A percentile compares a stretch with the other conserved stretches of the same genome.
These are phyloP conservation scores for Phacellophora camtschatica DNA, from an alignment of 30 jellyfish, hydroid and myxozoan genomes.

Conservation along the genomic window DNA sequence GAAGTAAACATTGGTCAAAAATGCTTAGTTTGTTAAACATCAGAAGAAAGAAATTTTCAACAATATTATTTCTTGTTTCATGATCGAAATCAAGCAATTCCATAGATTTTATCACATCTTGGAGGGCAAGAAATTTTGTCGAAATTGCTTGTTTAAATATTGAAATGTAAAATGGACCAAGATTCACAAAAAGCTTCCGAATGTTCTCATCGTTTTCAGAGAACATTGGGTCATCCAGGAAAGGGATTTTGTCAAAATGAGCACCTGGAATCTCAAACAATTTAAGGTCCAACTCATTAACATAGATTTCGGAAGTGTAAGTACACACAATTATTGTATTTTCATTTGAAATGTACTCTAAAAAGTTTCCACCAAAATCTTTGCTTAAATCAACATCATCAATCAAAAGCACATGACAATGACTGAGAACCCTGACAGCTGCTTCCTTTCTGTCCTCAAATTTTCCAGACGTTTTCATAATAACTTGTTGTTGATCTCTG, in stretches of 20 bases:
- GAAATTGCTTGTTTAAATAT: slow-evolving; percentile 5
- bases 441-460: background rate
- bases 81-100: background rate
- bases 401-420: slow-evolving; percentile 3
- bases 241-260: too few species aligned
- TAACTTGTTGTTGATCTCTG: background rate
- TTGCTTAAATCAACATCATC: slow-evolving; percentile 29
- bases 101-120: background rate
- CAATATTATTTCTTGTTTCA: background rate
- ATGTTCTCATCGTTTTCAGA: background rate
- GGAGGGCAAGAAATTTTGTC: background rate
- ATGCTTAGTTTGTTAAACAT: background rate
- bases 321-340: background rate
- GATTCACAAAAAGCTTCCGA: background rate
- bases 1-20: background rate
- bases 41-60: background rate
- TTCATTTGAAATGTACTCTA: background rate
- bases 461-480: background rate
- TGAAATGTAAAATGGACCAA: slow-evolving; percentile 12
- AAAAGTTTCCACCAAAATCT: background rate
- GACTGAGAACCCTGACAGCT: background rate
- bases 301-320: too few species aligned
- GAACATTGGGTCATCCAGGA: too few species aligned
- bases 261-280: too few species aligned
- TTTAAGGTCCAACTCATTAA: too few species aligned